phyloP scores from a whole-genome alignment of 2,888 invertebrate species.

The Tachina grossa region DNA sequence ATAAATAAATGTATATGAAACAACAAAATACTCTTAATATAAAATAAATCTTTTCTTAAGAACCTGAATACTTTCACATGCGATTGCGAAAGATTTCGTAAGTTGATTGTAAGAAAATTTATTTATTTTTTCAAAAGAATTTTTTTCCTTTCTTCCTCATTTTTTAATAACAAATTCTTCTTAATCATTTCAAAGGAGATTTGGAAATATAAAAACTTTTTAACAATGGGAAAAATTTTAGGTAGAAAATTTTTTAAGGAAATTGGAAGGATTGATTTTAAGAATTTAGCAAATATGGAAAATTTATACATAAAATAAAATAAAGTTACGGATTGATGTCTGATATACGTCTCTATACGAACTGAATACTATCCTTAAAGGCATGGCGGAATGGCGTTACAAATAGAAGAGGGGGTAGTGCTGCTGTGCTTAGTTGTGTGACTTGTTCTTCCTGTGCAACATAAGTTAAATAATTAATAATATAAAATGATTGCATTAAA shows the following conservation, averaged over 20 bases:
- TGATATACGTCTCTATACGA: too few relatives aligned
- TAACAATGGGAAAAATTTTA: conserved; percentile 2
- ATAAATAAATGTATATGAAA: conserved; percentile 36
- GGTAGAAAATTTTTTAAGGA: conserved; percentile 8
- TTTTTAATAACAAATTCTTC: conserved; percentile 25
- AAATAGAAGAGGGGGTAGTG: too few relatives aligned
- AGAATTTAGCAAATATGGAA: background rate
- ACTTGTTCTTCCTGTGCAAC: too few relatives aligned
- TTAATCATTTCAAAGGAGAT: conserved; percentile 22
- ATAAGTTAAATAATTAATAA: too few relatives aligned
- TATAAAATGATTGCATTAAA: too few relatives aligned
- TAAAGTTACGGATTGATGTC: too few relatives aligned
- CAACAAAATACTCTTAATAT: conserved; percentile 43
- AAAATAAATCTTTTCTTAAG: conserved; percentile 38
- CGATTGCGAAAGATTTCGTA: conserved; percentile 17
- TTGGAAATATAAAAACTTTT: background rate
- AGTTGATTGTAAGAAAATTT: conserved; percentile 29
- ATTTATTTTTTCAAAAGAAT: conserved; percentile 5
- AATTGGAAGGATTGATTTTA: background rate
- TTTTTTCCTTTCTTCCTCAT: background rate
- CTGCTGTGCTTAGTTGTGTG: too few relatives aligned
- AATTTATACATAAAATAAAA: background rate
- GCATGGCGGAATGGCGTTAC: too few relatives aligned
- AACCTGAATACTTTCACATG: conserved; percentile 14
- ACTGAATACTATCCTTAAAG: too few relatives aligned